Conservation (phyloP, 2,113 vertebrate species). For the Gadus macrocephalus region DNA sequence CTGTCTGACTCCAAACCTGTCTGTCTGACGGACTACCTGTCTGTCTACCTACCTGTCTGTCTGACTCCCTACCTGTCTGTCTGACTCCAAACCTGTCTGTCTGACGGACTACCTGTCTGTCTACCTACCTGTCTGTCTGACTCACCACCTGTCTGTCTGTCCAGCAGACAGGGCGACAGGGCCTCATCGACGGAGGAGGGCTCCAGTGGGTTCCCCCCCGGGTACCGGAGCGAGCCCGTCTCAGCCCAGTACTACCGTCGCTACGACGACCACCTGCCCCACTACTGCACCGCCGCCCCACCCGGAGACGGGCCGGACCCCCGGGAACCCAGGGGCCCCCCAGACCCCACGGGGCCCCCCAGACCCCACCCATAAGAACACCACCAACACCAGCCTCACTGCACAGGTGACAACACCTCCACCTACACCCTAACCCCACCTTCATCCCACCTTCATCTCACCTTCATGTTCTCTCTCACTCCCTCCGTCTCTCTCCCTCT, state of each 20-base stretch:
- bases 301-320: background rate
- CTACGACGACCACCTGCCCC: conserved; percentile 64
- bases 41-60: too few species aligned
- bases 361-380: conserved; percentile 77
- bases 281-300: conserved; percentile 22
- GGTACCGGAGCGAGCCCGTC: conserved; percentile 74
- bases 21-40: too few species aligned
- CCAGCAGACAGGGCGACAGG: conserved; percentile 71
- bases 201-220: conserved; percentile 78
- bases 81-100: too few species aligned
- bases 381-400: conserved; percentile 53
- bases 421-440: background rate
- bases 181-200: conserved; percentile 79
- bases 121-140: too few species aligned
- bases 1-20: too few species aligned
- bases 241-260: conserved; percentile 73
- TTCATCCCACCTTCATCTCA: background rate
- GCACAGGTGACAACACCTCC: conserved; percentile 71
- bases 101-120: too few species aligned
- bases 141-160: background rate
- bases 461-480: conserved; percentile 66
- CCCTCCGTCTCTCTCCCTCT: too few species aligned
- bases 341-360: conserved; percentile 63
- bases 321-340: background rate
- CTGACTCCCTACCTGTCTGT: too few species aligned